Conservation (phyloP, 2,113 vertebrate genomes). For the Rhabdornis inornatus region DNA sequence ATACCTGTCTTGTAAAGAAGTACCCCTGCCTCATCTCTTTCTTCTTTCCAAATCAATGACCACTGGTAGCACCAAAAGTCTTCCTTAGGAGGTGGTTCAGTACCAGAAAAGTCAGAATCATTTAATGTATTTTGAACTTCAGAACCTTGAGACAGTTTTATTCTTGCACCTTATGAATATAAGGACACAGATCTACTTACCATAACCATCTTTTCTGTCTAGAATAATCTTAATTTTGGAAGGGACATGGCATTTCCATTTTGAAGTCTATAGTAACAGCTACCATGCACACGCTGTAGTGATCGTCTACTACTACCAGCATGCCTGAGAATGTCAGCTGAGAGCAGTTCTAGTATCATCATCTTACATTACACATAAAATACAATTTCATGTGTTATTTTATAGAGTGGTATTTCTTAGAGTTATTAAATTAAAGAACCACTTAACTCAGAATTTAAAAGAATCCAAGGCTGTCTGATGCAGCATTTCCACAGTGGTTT, state of each 20-base stretch:
- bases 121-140: neutral
- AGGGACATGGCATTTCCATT: neutral
- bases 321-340: neutral
- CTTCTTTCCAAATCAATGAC: neutral
- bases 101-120: neutral
- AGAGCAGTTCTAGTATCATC: neutral
- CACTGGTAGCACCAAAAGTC: neutral
- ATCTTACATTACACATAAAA: neutral
- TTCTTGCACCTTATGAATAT: neutral
- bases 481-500: neutral
- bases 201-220: neutral
- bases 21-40: neutral
- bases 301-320: neutral
- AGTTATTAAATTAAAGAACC: neutral
- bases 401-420: neutral
- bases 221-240: slow-evolving; percentile 14
- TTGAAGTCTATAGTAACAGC: neutral
- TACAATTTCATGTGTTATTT: neutral
- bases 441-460: neutral
- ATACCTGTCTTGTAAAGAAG: neutral
- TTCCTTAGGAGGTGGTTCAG: neutral
- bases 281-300: neutral
- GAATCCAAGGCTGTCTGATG: neutral
- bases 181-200: neutral
- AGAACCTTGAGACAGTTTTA: neutral